A percentile compares a stretch with the other conserved stretches of the same genome.
These are phyloP conservation scores for Ivindomyrus marchei DNA, from an alignment of 2,113 vertebrate species.

Conservation along the genomic window DNA sequence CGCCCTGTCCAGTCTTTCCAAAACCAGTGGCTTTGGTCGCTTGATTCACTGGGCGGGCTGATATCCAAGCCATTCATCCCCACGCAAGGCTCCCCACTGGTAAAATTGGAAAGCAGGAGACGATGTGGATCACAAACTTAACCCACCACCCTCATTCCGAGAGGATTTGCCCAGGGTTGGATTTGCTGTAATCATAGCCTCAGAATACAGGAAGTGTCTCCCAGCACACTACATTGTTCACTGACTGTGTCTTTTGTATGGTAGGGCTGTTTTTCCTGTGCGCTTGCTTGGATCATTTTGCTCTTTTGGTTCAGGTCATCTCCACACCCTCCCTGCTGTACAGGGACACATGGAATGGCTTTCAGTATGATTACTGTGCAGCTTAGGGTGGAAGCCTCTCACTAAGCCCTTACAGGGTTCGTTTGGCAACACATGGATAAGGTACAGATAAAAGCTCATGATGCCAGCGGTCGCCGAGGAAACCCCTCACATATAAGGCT, in stretches of 20 bases:
- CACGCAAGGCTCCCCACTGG: conserved; percentile 19
- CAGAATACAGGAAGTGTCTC: conserved; percentile 27
- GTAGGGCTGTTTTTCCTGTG: neutral
- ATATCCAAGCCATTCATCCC: neutral
- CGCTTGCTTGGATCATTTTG: neutral
- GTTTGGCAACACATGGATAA: conserved; percentile 46
- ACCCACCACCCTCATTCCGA: conserved; percentile 33
- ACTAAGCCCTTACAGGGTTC: conserved; percentile 41
- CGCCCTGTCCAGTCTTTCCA: neutral
- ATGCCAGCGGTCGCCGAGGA: conserved; percentile 26
- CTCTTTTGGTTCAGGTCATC: neutral
- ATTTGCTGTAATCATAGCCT: conserved; percentile 42
- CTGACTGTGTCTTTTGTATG: neutral
- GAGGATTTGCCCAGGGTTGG: conserved; percentile 40
- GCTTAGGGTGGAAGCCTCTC: conserved; percentile 58
- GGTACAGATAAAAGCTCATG: conserved; percentile 34
- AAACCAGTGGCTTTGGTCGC: neutral
- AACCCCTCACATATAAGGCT: neutral
- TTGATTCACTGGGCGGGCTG: neutral
- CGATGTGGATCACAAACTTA: conserved; percentile 32
- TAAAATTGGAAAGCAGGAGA: conserved; percentile 37
- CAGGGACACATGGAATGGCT: conserved; percentile 48
- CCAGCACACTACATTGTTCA: neutral
- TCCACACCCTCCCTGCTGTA: neutral
- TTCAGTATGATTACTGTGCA: conserved; percentile 50